Evolutionary conservation across 2,113 vertebrate genomes (phyloP).

Genomic region (Orycteropus afer): DNA sequence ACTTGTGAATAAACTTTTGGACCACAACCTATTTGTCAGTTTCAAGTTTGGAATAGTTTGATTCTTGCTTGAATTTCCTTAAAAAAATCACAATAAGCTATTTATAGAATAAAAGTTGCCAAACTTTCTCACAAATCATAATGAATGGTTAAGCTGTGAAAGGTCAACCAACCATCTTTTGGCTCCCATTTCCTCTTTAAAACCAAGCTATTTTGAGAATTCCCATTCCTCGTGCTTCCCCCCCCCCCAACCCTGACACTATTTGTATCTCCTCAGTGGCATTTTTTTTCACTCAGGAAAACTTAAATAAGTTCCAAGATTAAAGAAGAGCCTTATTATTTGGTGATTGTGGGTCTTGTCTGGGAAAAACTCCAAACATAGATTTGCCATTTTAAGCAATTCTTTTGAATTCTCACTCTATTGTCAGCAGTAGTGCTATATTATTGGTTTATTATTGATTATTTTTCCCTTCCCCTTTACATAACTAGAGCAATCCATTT

Average conservation of each 20-base stretch:
- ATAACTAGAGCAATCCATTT: constrained; percentile 41
- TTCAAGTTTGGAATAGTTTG: background rate
- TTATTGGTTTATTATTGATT: constrained; percentile 75
- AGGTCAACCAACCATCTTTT: constrained; percentile 49
- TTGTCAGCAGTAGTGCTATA: constrained; percentile 61
- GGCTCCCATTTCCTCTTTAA: constrained; percentile 57
- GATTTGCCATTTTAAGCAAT: constrained; percentile 78
- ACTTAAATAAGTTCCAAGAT: constrained; percentile 77
- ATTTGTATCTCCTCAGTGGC: constrained; percentile 64
- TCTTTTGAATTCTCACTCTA: constrained; percentile 73
- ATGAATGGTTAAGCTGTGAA: constrained; percentile 39
- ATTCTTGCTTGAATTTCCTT: constrained; percentile 63
- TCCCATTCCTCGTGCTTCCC: constrained; percentile 54
- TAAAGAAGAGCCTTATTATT: constrained; percentile 74
- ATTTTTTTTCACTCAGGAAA: constrained; percentile 73
- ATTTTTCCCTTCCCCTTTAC: constrained; percentile 50
- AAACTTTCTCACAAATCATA: constrained; percentile 64
- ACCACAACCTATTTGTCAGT: background rate
- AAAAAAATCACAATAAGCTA: constrained; percentile 57
- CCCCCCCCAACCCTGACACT: constrained; percentile 65
- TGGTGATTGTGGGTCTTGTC: constrained; percentile 69
- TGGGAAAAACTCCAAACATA: constrained; percentile 79
- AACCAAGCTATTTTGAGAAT: constrained; percentile 75
- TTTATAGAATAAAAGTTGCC: constrained; percentile 60
- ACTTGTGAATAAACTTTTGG: constrained; percentile 29